phyloP scores from a whole-genome alignment of 2,113 vertebrate species.

The Trichechus manatus region DNA sequence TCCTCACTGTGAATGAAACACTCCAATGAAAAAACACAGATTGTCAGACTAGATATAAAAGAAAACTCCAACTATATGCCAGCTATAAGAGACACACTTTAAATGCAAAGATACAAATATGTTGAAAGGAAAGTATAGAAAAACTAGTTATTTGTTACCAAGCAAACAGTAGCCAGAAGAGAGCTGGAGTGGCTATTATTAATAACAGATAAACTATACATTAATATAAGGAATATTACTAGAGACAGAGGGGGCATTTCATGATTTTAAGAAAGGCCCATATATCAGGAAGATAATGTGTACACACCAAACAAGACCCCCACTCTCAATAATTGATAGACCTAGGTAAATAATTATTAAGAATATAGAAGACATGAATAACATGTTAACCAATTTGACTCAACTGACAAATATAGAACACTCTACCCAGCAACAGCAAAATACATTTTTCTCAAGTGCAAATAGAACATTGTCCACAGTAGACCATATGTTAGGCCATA shows the following conservation, averaged over 20 bases:
- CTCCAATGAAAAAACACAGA: not conserved
- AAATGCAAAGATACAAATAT: no score
- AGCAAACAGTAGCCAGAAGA: not conserved
- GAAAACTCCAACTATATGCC: not conserved
- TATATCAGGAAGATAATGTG: not conserved
- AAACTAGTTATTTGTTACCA: not conserved
- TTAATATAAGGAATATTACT: not conserved
- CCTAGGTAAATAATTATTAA: not conserved
- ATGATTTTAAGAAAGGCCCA: accelerated
- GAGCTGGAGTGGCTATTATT: not conserved
- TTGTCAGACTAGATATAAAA: not conserved
- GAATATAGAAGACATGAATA: not conserved
- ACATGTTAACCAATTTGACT: no score
- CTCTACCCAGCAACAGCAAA: no score
- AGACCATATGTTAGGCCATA: no score
- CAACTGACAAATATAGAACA: not conserved
- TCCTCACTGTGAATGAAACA: not conserved
- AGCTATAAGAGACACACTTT: no score
- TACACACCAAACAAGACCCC: not conserved
- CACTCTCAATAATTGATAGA: not conserved
- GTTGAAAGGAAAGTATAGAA: not conserved
- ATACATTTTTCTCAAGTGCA: no score
- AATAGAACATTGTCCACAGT: no score
- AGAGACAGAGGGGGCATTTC: not conserved
- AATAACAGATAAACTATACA: not conserved